Conservation (phyloP, 2,797 vertebrate species). For the Sebastiscus albofasciatus region DNA sequence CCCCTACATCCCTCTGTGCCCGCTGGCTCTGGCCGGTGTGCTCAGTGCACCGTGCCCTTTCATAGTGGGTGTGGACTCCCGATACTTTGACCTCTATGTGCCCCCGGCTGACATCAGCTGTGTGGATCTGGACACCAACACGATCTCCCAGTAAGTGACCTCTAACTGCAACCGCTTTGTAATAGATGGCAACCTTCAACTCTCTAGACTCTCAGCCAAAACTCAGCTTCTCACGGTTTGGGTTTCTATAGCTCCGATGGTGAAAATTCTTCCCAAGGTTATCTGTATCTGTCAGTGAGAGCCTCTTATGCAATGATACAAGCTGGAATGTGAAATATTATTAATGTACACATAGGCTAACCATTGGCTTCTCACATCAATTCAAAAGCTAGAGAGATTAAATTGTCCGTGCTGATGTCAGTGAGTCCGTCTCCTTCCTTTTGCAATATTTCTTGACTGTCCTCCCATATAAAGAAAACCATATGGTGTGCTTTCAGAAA, state of each 20-base stretch:
- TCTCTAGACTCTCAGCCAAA: not conserved
- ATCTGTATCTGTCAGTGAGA: constrained; percentile 25
- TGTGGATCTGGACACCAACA: constrained; percentile 99
- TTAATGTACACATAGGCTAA: constrained; percentile 9
- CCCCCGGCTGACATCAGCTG: constrained; percentile 97
- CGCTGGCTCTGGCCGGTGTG: constrained; percentile 95
- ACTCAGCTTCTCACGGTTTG: not conserved
- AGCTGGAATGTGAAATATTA: constrained; percentile 63
- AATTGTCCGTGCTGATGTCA: constrained; percentile 50
- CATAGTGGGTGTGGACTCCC: constrained; percentile 98
- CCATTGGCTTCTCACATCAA: constrained; percentile 30
- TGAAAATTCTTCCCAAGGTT: constrained; percentile 24
- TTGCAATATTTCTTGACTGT: constrained; percentile 39
- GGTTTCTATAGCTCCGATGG: not conserved
- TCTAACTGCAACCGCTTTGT: constrained; percentile 15
- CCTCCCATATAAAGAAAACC: constrained; percentile 65
- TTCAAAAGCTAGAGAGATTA: constrained; percentile 51
- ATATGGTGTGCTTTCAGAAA: constrained; percentile 84
- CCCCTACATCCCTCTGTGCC: constrained; percentile 97
- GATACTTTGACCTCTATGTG: constrained; percentile 98
- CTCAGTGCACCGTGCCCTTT: constrained; percentile 97
- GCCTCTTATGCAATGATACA: constrained; percentile 45
- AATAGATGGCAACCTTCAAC: constrained; percentile 24
- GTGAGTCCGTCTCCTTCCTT: constrained; percentile 45
- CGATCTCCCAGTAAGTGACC: constrained; percentile 96